These are phyloP conservation scores for Furnarius figulus DNA, from an alignment of 2,113 vertebrate species.

Conservation along the genomic window DNA sequence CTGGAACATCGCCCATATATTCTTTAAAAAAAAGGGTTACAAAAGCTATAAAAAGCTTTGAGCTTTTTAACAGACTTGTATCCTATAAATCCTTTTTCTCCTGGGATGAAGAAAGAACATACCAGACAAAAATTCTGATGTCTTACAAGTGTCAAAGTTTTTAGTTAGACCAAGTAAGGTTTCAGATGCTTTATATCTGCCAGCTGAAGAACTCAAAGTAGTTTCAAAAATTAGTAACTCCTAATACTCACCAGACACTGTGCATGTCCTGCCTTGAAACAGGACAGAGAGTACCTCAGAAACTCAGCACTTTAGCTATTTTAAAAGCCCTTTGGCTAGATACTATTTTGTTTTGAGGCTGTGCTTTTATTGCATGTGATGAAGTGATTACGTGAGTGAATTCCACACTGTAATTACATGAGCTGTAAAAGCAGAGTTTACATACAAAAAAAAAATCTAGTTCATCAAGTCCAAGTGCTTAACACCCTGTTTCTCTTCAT, in stretches of 20 bases:
- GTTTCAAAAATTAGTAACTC: background rate
- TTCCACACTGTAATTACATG: background rate
- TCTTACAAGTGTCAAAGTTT: background rate
- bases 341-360: background rate
- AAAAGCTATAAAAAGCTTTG: background rate
- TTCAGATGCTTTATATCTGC: background rate
- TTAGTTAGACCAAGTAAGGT: background rate
- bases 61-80: background rate
- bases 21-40: background rate
- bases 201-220: background rate
- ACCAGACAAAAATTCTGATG: background rate
- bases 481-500: background rate
- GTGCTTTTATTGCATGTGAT: background rate
- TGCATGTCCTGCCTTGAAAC: background rate
- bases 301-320: background rate
- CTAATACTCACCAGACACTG: background rate
- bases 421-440: background rate
- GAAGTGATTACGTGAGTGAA: background rate
- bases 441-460: background rate
- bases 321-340: background rate
- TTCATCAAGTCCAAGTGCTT: constrained; percentile 1
- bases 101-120: background rate
- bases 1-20: background rate
- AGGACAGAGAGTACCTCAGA: background rate
- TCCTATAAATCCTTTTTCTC: background rate